Conservation (phyloP, 1,140 invertebrate species). For the Globodera rostochiensis region DNA sequence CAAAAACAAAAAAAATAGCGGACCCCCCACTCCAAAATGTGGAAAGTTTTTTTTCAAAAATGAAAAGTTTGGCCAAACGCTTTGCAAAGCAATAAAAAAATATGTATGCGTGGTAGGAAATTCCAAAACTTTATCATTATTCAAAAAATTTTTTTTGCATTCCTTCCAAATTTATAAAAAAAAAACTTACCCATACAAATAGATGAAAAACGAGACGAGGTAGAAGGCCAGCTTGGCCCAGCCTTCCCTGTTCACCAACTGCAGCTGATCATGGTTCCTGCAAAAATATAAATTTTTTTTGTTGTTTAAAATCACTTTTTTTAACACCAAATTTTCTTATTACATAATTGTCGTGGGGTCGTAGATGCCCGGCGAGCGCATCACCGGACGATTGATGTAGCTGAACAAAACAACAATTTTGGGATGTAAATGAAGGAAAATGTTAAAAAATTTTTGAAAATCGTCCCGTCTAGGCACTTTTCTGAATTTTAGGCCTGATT, state of each 20-base stretch:
- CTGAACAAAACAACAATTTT: conserved; percentile 69
- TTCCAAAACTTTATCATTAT: background rate
- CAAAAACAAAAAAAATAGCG: too few species aligned
- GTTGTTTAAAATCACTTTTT: background rate
- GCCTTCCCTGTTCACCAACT: conserved; percentile 88
- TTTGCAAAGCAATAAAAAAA: background rate
- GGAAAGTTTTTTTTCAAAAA: too few species aligned
- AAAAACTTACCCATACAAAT: conserved; percentile 75
- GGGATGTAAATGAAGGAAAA: too few species aligned
- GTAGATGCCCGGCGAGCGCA: conserved; percentile 91
- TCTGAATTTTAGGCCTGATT: too few species aligned
- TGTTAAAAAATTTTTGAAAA: too few species aligned
- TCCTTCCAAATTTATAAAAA: conserved; percentile 26
- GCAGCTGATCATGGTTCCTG: conserved; percentile 85
- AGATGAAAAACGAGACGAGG: conserved; percentile 96
- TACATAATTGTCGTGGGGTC: conserved; percentile 88
- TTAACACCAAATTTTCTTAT: background rate
- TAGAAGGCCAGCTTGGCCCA: conserved; percentile 99
- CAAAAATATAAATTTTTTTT: background rate
- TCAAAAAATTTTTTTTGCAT: background rate
- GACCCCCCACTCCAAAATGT: too few species aligned
- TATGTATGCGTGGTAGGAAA: background rate
- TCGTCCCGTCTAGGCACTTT: too few species aligned
- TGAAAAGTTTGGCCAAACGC: too few species aligned
- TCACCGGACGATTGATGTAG: conserved; percentile 88